A percentile compares a stretch with the other conserved stretches of the same genome.
Evolutionary conservation across 2,113 vertebrate genomes (phyloP).

Genomic region (Tylochromis polylepis): DNA sequence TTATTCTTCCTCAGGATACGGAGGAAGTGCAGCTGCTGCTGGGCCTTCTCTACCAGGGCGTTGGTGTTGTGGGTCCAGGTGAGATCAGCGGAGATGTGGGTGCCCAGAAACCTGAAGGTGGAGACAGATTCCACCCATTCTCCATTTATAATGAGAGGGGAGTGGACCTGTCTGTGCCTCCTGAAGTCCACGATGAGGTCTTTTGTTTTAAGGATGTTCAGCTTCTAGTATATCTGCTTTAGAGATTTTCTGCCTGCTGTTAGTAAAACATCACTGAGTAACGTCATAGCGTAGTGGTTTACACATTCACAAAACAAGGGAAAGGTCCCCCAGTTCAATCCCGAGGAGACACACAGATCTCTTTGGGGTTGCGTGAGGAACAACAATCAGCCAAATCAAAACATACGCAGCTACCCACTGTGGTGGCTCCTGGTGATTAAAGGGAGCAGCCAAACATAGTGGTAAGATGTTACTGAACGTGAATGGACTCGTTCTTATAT

Average conservation of each 20-base stretch:
- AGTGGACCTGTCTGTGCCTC: neutral
- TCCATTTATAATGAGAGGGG: neutral
- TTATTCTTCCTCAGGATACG: neutral
- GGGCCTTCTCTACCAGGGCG: no score
- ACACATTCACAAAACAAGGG: neutral
- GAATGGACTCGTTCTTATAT: neutral
- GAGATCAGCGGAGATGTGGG: neutral
- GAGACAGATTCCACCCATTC: neutral
- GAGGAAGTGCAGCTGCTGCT: neutral
- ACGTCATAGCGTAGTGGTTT: fast-evolving
- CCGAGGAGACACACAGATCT: neutral
- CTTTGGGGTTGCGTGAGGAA: neutral
- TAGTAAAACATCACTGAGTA: neutral
- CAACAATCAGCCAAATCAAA: neutral
- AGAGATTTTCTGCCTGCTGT: neutral
- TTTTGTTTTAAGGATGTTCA: neutral
- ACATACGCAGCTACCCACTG: neutral
- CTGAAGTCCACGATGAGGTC: neutral
- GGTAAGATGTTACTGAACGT: neutral
- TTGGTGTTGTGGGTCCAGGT: no score
- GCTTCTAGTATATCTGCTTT: neutral
- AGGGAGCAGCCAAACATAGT: neutral
- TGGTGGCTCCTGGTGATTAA: neutral
- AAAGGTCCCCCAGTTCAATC: neutral
- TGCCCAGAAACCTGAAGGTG: neutral